These are phyloP conservation scores for Thera obeliscata DNA, from an alignment of 2,888 invertebrate species.

Conservation along the genomic window DNA sequence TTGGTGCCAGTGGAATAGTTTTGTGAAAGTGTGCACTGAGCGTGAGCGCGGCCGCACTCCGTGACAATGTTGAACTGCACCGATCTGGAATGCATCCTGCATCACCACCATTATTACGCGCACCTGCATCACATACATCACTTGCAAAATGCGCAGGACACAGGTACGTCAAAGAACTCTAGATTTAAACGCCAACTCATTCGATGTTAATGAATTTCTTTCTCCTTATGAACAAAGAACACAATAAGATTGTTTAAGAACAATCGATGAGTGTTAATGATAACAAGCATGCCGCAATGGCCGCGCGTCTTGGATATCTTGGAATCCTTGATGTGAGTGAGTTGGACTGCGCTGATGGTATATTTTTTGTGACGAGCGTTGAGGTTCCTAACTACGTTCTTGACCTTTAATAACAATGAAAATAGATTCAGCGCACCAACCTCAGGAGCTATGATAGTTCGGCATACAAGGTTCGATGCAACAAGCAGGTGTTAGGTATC, in stretches of 20 bases:
- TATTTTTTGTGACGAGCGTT: slow-evolving; percentile 51
- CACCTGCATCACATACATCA: slow-evolving; percentile 89
- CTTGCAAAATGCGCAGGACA: slow-evolving; percentile 87
- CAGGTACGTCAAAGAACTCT: slow-evolving; percentile 72
- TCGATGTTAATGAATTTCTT: slow-evolving; percentile 54
- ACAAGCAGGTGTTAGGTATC: slow-evolving; percentile 72
- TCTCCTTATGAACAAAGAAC: slow-evolving; percentile 61
- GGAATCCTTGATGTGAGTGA: slow-evolving; percentile 55
- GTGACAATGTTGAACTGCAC: slow-evolving; percentile 90
- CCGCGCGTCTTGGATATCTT: slow-evolving; percentile 51
- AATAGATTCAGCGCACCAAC: slow-evolving; percentile 57
- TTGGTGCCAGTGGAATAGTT: slow-evolving; percentile 80
- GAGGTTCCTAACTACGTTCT: slow-evolving; percentile 53
- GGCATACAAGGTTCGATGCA: slow-evolving; percentile 64
- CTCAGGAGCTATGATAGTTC: slow-evolving; percentile 57
- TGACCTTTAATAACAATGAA: slow-evolving; percentile 70
- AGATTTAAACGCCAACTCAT: slow-evolving; percentile 27
- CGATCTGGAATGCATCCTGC: slow-evolving; percentile 90
- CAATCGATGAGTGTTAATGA: slow-evolving; percentile 68
- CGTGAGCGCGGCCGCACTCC: slow-evolving; percentile 73
- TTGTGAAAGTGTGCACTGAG: slow-evolving; percentile 82
- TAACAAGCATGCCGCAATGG: slow-evolving; percentile 62
- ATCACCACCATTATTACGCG: slow-evolving; percentile 90
- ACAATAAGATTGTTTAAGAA: slow-evolving; percentile 72
- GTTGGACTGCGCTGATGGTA: slow-evolving; percentile 46